A percentile compares a stretch with the other conserved stretches of the same genome.
Conservation (phyloP, 2,113 vertebrate genomes). For the Bubo scandiacus region DNA sequence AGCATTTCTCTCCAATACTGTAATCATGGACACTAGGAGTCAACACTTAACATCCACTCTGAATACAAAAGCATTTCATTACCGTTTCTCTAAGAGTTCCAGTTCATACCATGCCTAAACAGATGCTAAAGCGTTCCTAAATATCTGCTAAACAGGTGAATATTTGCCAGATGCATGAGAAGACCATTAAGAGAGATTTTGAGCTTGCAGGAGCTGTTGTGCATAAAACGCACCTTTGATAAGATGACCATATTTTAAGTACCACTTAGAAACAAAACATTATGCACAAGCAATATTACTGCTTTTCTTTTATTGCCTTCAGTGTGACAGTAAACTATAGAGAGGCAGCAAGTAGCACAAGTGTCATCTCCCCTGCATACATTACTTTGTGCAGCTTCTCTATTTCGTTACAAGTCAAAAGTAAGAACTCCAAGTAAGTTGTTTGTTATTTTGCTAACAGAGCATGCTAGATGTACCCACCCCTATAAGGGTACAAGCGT, state of each 20-base stretch:
- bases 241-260: neutral
- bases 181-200: neutral
- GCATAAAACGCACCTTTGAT: neutral
- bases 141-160: neutral
- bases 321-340: neutral
- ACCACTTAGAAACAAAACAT: neutral
- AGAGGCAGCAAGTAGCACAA: neutral
- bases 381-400: neutral
- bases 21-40: neutral
- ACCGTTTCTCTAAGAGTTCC: neutral
- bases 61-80: neutral
- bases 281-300: neutral
- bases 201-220: neutral
- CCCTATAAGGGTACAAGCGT: neutral
- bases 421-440: neutral
- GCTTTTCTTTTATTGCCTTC: neutral
- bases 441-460: neutral
- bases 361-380: neutral
- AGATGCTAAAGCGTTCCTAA: neutral
- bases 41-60: neutral
- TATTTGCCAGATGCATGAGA: neutral
- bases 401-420: neutral
- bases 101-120: neutral
- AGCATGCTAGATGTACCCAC: accelerated
- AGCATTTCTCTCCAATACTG: neutral